Evolutionary conservation across 2,797 vertebrate genomes (phyloP).

Genomic region (Molothrus aeneus): DNA sequence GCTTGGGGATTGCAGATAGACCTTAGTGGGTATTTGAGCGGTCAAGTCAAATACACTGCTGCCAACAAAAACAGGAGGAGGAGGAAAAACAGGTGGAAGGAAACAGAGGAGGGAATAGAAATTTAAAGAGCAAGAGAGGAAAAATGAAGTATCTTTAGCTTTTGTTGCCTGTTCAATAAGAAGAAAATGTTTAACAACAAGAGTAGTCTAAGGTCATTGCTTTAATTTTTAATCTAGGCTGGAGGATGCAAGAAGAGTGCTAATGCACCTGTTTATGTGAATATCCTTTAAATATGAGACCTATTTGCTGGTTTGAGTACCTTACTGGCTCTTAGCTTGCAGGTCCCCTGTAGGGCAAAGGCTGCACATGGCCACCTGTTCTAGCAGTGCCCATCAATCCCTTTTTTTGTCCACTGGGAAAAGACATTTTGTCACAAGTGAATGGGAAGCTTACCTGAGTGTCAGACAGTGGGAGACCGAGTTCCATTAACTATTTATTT

Average conservation of each 20-base stretch:
- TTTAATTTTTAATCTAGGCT: conserved; percentile 3
- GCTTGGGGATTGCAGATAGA: background rate
- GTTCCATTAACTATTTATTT: conserved; percentile 8
- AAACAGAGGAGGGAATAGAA: background rate
- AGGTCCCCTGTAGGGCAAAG: background rate
- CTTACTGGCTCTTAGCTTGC: background rate
- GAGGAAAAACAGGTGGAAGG: background rate
- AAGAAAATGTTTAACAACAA: background rate
- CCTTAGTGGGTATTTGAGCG: background rate
- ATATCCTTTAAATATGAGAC: background rate
- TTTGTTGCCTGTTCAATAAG: background rate
- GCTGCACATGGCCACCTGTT: background rate
- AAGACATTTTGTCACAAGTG: background rate
- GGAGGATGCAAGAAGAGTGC: background rate
- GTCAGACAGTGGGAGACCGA: background rate
- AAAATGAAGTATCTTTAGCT: background rate
- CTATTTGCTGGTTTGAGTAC: background rate
- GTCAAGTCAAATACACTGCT: background rate
- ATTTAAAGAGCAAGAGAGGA: background rate
- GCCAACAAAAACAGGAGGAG: background rate
- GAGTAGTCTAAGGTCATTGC: background rate
- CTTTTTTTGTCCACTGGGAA: background rate
- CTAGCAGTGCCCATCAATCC: background rate
- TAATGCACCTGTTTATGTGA: background rate
- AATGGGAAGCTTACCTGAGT: background rate